Conservation (phyloP, 2,888 invertebrate genomes). For the Crocallis elinguaria region DNA sequence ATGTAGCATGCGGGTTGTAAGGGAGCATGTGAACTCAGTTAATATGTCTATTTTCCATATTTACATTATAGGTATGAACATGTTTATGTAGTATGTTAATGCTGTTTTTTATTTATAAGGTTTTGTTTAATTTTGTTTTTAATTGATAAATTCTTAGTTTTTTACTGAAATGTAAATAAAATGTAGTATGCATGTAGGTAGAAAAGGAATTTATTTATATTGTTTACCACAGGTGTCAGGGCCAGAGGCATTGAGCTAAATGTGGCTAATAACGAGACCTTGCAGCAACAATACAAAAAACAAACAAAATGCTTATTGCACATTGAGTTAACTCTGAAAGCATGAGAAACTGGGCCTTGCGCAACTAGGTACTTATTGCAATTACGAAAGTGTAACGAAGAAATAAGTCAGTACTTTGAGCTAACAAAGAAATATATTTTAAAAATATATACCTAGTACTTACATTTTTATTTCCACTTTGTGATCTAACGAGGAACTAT, state of each 20-base stretch:
- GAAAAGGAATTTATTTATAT: neutral
- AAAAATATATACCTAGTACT: constrained; percentile 63
- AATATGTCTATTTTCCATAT: no score
- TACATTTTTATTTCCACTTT: constrained; percentile 97
- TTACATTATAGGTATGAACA: no score
- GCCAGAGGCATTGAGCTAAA: neutral
- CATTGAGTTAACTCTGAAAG: neutral
- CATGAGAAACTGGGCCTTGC: constrained; percentile 9
- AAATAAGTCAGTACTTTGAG: neutral
- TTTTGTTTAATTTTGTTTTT: no score
- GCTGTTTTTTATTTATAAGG: no score
- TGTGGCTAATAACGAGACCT: neutral
- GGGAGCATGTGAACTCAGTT: no score
- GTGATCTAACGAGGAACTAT: constrained; percentile 95
- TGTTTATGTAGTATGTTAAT: no score
- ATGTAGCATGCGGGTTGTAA: no score
- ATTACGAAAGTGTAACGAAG: constrained; percentile 20
- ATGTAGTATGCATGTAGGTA: neutral
- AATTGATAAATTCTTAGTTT: no score
- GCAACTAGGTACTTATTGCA: neutral
- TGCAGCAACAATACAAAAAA: neutral
- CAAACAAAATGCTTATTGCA: constrained; percentile 1
- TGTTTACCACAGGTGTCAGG: constrained; percentile 4
- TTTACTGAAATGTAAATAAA: neutral
- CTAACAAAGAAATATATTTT: constrained; percentile 3